These are phyloP conservation scores for Limnephilus lunatus DNA, from an alignment of 2,888 invertebrate species.

Conservation along the genomic window DNA sequence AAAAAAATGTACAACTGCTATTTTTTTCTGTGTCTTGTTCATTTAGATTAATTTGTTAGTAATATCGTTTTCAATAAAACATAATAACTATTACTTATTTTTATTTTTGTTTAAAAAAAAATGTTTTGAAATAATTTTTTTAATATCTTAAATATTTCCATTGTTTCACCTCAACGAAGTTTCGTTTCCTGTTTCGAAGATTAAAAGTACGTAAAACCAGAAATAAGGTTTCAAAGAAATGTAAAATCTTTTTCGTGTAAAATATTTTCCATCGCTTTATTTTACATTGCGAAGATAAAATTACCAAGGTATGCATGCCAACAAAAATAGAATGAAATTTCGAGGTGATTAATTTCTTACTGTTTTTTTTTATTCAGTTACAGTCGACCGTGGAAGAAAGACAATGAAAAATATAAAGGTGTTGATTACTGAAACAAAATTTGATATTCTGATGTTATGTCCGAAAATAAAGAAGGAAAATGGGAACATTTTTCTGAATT, in stretches of 20 bases:
- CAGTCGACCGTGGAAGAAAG: not conserved
- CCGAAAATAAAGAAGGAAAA: not conserved
- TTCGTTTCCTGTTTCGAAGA: not conserved
- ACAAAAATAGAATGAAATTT: conserved; percentile 39
- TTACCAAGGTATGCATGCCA: not conserved
- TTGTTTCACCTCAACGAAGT: not conserved
- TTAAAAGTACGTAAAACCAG: not conserved
- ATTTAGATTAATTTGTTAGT: too few relatives aligned
- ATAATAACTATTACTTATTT: too few relatives aligned
- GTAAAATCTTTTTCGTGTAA: conserved; percentile 17
- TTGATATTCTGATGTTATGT: not conserved
- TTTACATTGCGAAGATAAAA: conserved; percentile 7
- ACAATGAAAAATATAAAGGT: conserved; percentile 9
- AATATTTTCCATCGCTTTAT: conserved; percentile 24
- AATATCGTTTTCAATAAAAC: too few relatives aligned
- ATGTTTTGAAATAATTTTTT: too few relatives aligned
- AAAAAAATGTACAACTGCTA: too few relatives aligned
- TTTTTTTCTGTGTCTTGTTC: too few relatives aligned
- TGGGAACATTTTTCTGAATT: not conserved
- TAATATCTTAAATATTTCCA: not conserved
- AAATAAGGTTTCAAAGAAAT: not conserved
- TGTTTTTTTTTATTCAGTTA: conserved; percentile 9
- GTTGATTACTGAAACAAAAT: not conserved
- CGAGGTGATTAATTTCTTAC: conserved; percentile 17
- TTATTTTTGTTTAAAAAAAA: too few relatives aligned